phyloP scores from a whole-genome alignment of 2,888 invertebrate genomes.

The Meganola albula region DNA sequence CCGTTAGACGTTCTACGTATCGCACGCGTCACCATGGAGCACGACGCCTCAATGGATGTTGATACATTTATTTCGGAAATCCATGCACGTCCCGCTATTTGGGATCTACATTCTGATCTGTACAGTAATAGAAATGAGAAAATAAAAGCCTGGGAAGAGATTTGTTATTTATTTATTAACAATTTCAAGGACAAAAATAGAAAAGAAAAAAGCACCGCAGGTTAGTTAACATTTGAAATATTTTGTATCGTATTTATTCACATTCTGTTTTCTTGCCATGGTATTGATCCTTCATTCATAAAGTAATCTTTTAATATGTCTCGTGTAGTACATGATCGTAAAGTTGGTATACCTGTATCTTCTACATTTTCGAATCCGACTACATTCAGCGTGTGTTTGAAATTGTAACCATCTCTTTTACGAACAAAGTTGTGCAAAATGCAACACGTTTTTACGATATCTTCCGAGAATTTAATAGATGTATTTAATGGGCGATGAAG shows the following conservation, averaged over 20 bases:
- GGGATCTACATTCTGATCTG: constrained; percentile 24
- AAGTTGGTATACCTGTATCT: no score
- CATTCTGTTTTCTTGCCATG: no score
- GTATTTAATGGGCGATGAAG: constrained; percentile 8
- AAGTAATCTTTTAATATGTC: no score
- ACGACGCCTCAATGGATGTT: no score
- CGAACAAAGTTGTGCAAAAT: constrained; percentile 7
- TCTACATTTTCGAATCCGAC: neutral
- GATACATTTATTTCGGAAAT: constrained; percentile 24
- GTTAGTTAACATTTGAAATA: no score
- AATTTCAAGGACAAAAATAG: constrained; percentile 22
- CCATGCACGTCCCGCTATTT: constrained; percentile 26
- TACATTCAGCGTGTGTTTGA: constrained; percentile 4
- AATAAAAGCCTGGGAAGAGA: constrained; percentile 28
- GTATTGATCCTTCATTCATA: no score
- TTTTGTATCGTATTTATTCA: no score
- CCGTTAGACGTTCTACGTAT: no score
- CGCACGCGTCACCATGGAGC: no score
- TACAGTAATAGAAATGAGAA: constrained; percentile 25
- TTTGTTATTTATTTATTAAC: constrained; percentile 23
- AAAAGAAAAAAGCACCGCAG: constrained; percentile 26
- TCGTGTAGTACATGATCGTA: no score
- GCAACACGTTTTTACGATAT: constrained; percentile 9
- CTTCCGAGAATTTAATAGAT: constrained; percentile 5
- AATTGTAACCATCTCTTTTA: constrained; percentile 4